These are phyloP conservation scores for Oryctes rhinoceros DNA, from an alignment of 1,140 invertebrate genomes.

Conservation along the genomic window DNA sequence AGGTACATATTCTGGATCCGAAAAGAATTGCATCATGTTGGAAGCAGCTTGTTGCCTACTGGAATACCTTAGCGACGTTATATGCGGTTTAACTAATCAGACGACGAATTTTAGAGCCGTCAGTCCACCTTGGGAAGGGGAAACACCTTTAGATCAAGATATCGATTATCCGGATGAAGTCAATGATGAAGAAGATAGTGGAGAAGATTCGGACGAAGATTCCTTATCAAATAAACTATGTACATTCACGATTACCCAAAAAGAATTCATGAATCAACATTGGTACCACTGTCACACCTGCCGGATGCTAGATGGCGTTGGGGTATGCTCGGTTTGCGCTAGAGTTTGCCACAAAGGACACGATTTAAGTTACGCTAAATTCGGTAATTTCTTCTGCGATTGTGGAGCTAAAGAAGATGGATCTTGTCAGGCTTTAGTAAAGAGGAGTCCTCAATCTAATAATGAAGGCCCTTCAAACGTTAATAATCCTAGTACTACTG, in stretches of 20 bases:
- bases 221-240: conserved; percentile 93
- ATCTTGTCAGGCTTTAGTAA: conserved; percentile 76
- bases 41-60: conserved; percentile 80
- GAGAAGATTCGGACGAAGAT: conserved; percentile 96
- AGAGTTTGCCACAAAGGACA: conserved; percentile 96
- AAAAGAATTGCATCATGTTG: conserved; percentile 65
- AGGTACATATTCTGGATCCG: conserved; percentile 57
- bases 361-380: conserved; percentile 97
- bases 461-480: conserved; percentile 55
- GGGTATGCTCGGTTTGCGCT: conserved; percentile 97
- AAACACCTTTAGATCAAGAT: conserved; percentile 76
- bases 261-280: conserved; percentile 98
- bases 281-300: conserved; percentile 99
- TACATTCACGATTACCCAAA: conserved; percentile 95
- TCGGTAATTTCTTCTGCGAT: conserved; percentile 98
- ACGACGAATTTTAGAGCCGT: conserved; percentile 64
- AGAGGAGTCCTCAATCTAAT: conserved; percentile 70
- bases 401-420: conserved; percentile 96
- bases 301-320: conserved; percentile 97
- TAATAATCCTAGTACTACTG: conserved; percentile 55
- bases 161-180: conserved; percentile 86
- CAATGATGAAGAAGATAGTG: conserved; percentile 91
- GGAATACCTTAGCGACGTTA: conserved; percentile 65
- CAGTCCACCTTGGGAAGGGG: conserved; percentile 82
- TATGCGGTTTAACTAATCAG: conserved; percentile 58